phyloP scores from a whole-genome alignment of 2,113 vertebrate species.

The Myanophis thanlyinensis region DNA sequence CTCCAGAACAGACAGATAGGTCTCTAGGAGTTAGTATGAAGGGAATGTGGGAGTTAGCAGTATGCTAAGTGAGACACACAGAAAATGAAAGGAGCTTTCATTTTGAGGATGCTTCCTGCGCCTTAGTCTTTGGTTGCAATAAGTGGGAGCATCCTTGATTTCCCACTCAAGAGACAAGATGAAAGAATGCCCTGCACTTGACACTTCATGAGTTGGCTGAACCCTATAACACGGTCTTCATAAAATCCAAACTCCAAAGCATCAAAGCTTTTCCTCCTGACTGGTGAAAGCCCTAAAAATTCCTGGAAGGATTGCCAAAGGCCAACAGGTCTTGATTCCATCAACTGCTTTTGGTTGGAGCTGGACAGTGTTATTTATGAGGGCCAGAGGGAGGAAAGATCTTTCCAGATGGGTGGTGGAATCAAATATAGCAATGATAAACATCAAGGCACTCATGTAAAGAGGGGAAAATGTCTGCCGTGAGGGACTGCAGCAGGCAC shows the following conservation, averaged over 20 bases:
- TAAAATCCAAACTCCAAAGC: slow-evolving; percentile 66
- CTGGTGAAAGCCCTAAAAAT: slow-evolving; percentile 71
- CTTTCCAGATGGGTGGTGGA: slow-evolving; percentile 66
- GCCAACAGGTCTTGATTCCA: slow-evolving; percentile 64
- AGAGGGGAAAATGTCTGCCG: slow-evolving; percentile 33
- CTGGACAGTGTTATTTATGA: slow-evolving; percentile 67
- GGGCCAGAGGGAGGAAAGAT: slow-evolving; percentile 58
- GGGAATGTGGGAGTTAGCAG: slow-evolving; percentile 52
- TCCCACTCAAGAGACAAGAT: slow-evolving; percentile 48
- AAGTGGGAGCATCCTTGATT: slow-evolving; percentile 63
- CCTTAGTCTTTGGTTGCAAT: slow-evolving; percentile 41
- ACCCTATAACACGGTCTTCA: slow-evolving; percentile 66
- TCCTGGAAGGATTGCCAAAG: slow-evolving; percentile 66
- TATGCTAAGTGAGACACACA: slow-evolving; percentile 28
- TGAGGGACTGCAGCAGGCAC: slow-evolving; percentile 40
- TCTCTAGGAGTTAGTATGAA: slow-evolving; percentile 33
- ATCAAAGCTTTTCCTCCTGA: slow-evolving; percentile 68
- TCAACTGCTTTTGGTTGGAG: slow-evolving; percentile 65
- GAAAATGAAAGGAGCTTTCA: slow-evolving; percentile 57
- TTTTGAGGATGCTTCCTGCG: slow-evolving; percentile 39
- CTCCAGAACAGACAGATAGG: slow-evolving; percentile 48
- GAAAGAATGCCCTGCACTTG: slow-evolving; percentile 68
- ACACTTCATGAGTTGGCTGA: slow-evolving; percentile 71
- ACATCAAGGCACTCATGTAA: slow-evolving; percentile 60
- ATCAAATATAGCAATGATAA: slow-evolving; percentile 69